A percentile compares a stretch with the other conserved stretches of the same genome.
Conservation (phyloP, 1,140 invertebrate genomes). For the Philopotamus ludificatus region DNA sequence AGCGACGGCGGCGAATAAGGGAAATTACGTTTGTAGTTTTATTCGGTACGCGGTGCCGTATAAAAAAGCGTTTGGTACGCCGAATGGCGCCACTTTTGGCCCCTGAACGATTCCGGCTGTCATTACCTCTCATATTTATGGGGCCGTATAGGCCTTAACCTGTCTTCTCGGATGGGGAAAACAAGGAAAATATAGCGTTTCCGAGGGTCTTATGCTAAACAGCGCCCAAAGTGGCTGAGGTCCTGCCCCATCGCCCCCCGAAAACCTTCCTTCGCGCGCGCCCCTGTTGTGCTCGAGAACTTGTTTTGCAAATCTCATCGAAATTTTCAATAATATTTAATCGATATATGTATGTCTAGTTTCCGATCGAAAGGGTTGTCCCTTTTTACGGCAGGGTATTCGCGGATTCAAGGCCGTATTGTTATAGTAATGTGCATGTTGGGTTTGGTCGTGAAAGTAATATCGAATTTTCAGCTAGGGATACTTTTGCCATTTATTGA, state of each 20-base stretch:
- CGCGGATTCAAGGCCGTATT: too few species aligned
- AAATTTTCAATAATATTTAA: too few species aligned
- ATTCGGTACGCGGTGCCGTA: constrained; percentile 2
- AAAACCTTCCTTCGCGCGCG: constrained; percentile 24
- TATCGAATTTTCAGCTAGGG: too few species aligned
- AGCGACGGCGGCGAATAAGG: constrained; percentile 7
- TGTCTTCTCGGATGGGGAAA: constrained; percentile 31
- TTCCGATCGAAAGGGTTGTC: too few species aligned
- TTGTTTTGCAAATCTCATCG: constrained; percentile 14
- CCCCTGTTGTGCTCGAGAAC: constrained; percentile 12
- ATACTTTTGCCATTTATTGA: too few species aligned
- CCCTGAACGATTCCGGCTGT: constrained; percentile 30
- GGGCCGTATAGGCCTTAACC: constrained; percentile 33
- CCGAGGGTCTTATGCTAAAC: constrained; percentile 34
- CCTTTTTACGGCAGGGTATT: too few species aligned
- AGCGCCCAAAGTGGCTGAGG: constrained; percentile 31
- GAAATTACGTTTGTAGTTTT: constrained; percentile 26
- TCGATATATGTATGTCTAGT: too few species aligned
- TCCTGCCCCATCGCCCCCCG: constrained; percentile 21
- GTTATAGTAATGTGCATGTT: too few species aligned
- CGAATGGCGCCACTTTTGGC: constrained; percentile 30
- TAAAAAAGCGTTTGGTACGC: constrained; percentile 14
- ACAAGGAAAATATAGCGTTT: constrained; percentile 32
- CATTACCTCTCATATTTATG: constrained; percentile 38
- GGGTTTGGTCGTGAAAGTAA: too few species aligned